Evolutionary conservation across 1,140 invertebrate species (phyloP), one percentile per base, ranked within the genome.

Genomic region (Melanaphis sacchari): DNA sequence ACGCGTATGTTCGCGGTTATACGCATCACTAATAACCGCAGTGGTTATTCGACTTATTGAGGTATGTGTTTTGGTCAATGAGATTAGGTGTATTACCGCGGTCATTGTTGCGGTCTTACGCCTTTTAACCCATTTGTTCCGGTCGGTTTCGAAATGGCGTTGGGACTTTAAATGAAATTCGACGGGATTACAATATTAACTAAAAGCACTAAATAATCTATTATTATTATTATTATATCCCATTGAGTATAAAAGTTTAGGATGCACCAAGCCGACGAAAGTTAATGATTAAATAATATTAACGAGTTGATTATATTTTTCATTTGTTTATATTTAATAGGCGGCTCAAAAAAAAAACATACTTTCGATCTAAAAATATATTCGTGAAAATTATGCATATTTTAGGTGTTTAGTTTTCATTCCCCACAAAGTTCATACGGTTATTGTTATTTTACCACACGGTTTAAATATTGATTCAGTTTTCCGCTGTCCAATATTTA

Each of bases 41-140:
- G 84, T n/a, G 87, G 87, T 89, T 52, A 52, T 36, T 89, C 87
- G n/a, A 89, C n/a, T 89, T 89, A 89, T 49, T 31, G 43, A 46
- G 31, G 43, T 87, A 46, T 24, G 87, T 52, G 36, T 89, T 84
- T 38, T 89, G 87, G 87, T 89, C 85, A 52, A 89, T 24, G 87
- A 89, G 43, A 89, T 89, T 49, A 89, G 85, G 87, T 52, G 46
- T 24, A 52, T 89, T 89, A 89, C 18, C 87, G 87, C 46, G 85
- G 31, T 49, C 85, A 43, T 49, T 21, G 87, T 89, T 89, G 87
- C 87, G 87, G 87, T 89, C 31, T 46, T 49, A n/a, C 43, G 43
- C 85, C 43, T 49, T n/a, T 88, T 36, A 88, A 43, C 41, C 43
- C 85, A 49, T 88, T 49, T 49, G 85, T 88, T 88, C 85, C 43